Base-by-base conservation (phyloP, 37 sponge, comb jelly and placozoan genomes). In the Bolinopsis microptera region DNA sequence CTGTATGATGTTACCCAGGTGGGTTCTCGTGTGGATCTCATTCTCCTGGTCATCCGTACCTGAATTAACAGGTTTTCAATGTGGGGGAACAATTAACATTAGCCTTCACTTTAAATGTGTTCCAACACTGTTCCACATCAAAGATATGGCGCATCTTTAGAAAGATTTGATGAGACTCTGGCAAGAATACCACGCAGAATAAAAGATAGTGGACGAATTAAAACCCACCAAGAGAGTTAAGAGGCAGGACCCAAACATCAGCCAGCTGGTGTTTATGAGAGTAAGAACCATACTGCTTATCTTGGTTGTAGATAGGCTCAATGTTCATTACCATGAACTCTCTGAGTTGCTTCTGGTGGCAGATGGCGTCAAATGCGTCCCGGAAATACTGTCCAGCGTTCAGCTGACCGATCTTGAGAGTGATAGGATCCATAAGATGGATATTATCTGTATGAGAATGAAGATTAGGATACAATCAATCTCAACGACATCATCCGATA, bases 261-360 rank as follows among this genome's bases (percentile, higher is more conserved):
- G 96, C 94, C 31, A 98, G 96, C 22, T 83, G 76, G 82, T 41
- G 90, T 40, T 39, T 86, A 34, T 13, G 24, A 22, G 61, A 41
- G 61, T 93, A 35, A 30, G 76, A 21, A 8, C 76, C 93, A 30
- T 38, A 25, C 34, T 93, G 32, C 93, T 18, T 27, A 1, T 69
- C 67, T 25, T 31, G 69, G 36, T 48, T 69, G 26, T 41, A 35
- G 3, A 93, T 39, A 21, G 76, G 93, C 88, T 97, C 99, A 33
- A 94, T 95, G 25, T 97, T 95, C 36, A 98, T 93, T 9, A 98
- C 95, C 83, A 94, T 95, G 94, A 95, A 98, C 95, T 97, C 96
- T 32, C 82, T 95, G 92, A 97, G 92, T 39, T 96, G 96, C 69
- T 80, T 74, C 27, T 94, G 94, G 69, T 94, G 69, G 95, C 96